Evolutionary conservation across 2,888 invertebrate genomes (phyloP).

Genomic region (Argyra leucocephala): DNA sequence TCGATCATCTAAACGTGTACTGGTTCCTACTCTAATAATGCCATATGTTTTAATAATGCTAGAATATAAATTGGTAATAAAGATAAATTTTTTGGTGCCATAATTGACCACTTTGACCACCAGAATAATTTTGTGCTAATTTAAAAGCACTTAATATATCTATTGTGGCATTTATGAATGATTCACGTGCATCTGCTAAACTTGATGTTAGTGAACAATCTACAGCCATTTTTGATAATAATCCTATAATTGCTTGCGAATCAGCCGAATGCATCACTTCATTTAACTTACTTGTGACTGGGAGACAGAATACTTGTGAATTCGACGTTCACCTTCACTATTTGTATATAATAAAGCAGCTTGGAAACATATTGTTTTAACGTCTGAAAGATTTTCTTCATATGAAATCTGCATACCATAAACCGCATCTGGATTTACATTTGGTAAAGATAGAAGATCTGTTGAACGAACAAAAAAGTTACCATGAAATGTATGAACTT

Average conservation of each 20-base stretch:
- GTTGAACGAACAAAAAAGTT: slow-evolving; percentile 98
- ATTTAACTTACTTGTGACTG: slow-evolving; percentile 71
- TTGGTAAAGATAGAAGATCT: slow-evolving; percentile 88
- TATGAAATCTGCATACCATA: slow-evolving; percentile 93
- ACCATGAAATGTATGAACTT: slow-evolving; percentile 97
- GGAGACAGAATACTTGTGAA: slow-evolving; percentile 90
- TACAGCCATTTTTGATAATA: slow-evolving; percentile 96
- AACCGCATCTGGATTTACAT: slow-evolving; percentile 95
- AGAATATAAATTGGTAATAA: slow-evolving; percentile 82
- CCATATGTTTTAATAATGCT: slow-evolving; percentile 77
- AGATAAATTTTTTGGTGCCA: slow-evolving; percentile 66
- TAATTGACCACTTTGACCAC: slow-evolving; percentile 52
- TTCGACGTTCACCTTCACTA: slow-evolving; percentile 88
- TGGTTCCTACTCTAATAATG: slow-evolving; percentile 63
- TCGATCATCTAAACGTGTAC: slow-evolving; percentile 86
- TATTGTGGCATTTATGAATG: slow-evolving; percentile 87
- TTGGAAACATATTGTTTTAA: slow-evolving; percentile 89
- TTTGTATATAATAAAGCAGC: slow-evolving; percentile 95
- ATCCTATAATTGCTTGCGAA: slow-evolving; percentile 82
- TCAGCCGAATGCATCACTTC: slow-evolving; percentile 87
- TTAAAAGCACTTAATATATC: slow-evolving; percentile 76
- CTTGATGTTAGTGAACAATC: slow-evolving; percentile 80
- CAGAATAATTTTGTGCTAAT: slow-evolving; percentile 54
- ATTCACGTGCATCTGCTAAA: slow-evolving; percentile 88
- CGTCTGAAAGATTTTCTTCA: slow-evolving; percentile 79